Base-by-base conservation (phyloP, 1,140 invertebrate species). In the Drosophila sucinea region DNA sequence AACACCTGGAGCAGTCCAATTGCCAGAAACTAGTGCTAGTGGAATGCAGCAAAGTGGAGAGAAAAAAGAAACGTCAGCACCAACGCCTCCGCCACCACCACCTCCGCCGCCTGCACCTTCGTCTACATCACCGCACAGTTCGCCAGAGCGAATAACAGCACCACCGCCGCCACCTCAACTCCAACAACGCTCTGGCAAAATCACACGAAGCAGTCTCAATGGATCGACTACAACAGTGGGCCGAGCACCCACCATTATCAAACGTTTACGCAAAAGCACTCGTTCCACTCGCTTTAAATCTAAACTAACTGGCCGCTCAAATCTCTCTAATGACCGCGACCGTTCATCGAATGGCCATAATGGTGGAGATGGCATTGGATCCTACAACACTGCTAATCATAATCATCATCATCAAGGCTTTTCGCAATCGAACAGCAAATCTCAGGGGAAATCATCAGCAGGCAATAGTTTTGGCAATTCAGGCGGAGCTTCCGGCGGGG, bases 231-330 rank as follows among this genome's bases (percentile, higher is more conserved):
- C 33, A 17, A 47, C 51, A 55, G 17, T 8, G 8, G 6, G 25
- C 1, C 76, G 77, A 6, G 73, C 79, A 6, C 83, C 83, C 3
- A 69, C 76, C 1, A 77, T 87, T 0, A 68, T 87, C n/a, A 87
- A 89, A 44, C 78, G 89, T 0, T 91, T 94, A 72, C 81, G 94
- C 57, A 93, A 94, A 82, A 94, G 94, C 92, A 93, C 93, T 7
- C 90, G 94, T 72, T 91, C 93, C 61, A 93, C 94, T 2, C 92
- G 94, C 38, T 94, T 94, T 63, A 94, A 94, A 63, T 93, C 94
- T 35, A 92, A 92, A 60, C 51, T 73, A 4, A 58, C 66, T 17
- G 65, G 67, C 0, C 63, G 74, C 3, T 29, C 66, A 17, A 68
- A 40, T 8, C 40, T n/a, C 6, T 57, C 32, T 7, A 51, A 51